phyloP scores from a whole-genome alignment of 1,140 invertebrate genomes.

The Neuroterus valhalla region DNA sequence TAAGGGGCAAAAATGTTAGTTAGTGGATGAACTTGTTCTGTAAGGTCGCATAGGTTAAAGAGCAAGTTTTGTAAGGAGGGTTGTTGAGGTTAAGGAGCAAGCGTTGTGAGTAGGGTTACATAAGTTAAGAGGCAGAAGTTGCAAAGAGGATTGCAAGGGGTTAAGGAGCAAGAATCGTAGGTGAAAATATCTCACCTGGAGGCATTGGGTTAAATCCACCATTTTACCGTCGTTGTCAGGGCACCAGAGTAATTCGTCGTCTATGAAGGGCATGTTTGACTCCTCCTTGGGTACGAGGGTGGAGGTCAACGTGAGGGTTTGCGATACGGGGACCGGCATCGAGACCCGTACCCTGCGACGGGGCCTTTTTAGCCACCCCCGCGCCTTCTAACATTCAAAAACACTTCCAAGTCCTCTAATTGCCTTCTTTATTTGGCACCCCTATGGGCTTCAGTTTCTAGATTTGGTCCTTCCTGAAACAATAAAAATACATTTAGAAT shows the following conservation, averaged over 20 bases:
- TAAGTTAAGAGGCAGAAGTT: no score
- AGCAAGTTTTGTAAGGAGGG: no score
- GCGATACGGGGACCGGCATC: constrained; percentile 75
- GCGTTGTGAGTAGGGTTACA: no score
- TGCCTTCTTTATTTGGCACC: constrained; percentile 42
- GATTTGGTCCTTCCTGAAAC: constrained; percentile 39
- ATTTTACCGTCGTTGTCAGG: constrained; percentile 93
- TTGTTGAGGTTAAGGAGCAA: no score
- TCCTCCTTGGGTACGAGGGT: constrained; percentile 74
- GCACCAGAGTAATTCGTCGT: constrained; percentile 93
- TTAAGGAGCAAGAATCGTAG: constrained; percentile 1
- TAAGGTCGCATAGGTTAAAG: no score
- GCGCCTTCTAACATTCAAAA: constrained; percentile 74
- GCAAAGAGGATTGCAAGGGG: no score
- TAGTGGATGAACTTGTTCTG: no score
- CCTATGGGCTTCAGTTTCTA: constrained; percentile 29
- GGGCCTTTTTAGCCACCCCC: constrained; percentile 74
- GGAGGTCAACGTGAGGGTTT: constrained; percentile 71
- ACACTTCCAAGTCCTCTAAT: constrained; percentile 56
- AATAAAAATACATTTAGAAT: background rate
- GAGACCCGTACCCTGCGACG: constrained; percentile 73
- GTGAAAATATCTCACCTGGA: constrained; percentile 80
- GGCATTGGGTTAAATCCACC: constrained; percentile 90
- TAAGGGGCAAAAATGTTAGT: no score
- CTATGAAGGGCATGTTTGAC: constrained; percentile 92